phyloP scores from a whole-genome alignment of 2,113 vertebrate species.

The Benitochromis conjunctus region DNA sequence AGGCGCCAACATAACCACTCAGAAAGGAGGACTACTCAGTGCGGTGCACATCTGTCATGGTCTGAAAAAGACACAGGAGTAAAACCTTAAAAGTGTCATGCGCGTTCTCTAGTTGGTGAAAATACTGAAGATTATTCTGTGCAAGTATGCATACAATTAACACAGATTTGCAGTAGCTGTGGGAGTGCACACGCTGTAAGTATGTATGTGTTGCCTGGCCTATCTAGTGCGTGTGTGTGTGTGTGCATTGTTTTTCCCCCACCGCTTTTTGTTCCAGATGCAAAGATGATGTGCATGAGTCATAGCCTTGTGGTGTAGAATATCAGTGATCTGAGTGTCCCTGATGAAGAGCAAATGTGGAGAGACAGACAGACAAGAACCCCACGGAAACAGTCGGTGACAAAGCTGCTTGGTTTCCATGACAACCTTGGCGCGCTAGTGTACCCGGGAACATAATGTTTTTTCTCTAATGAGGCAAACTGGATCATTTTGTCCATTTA shows the following conservation, averaged over 20 bases:
- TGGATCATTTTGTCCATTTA: constrained; percentile 60
- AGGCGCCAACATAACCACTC: background rate
- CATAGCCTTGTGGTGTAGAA: constrained; percentile 50
- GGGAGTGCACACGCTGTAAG: background rate
- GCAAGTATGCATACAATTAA: background rate
- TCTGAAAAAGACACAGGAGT: background rate
- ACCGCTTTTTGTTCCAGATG: constrained; percentile 37
- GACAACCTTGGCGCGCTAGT: constrained; percentile 30
- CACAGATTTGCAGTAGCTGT: background rate
- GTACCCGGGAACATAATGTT: constrained; percentile 38
- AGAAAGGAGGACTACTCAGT: background rate
- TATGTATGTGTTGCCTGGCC: background rate
- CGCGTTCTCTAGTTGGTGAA: background rate
- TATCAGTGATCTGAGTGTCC: constrained; percentile 50
- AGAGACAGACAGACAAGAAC: constrained; percentile 38
- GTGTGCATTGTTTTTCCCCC: background rate
- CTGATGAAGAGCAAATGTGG: constrained; percentile 50
- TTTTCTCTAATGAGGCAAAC: constrained; percentile 58
- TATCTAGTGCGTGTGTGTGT: background rate
- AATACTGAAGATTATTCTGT: background rate
- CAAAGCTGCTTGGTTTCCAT: constrained; percentile 58
- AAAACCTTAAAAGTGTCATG: background rate
- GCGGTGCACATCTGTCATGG: constrained; percentile 2
- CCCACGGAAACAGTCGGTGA: constrained; percentile 43
- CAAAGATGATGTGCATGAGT: constrained; percentile 51